Conservation (phyloP, 2,888 invertebrate species). For the Cephus pygmeus region DNA sequence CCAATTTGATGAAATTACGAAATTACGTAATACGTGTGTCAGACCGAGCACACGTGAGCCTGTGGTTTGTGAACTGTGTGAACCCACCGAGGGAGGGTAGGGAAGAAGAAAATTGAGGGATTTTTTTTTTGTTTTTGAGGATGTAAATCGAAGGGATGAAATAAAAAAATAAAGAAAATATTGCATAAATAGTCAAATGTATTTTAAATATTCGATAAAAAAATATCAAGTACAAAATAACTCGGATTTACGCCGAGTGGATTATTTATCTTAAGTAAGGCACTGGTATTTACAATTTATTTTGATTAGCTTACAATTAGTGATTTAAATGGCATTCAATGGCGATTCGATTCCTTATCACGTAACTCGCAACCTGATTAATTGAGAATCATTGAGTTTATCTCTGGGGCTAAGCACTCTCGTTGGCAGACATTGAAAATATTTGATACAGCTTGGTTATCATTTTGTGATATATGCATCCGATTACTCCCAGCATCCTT, state of each 20-base stretch:
- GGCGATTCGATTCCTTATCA: background rate
- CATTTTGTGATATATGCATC: background rate
- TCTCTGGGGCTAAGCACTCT: background rate
- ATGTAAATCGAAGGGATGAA: background rate
- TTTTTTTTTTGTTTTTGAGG: background rate
- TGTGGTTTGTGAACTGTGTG: background rate
- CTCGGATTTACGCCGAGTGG: slow-evolving; percentile 35
- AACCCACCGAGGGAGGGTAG: background rate
- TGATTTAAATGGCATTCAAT: background rate
- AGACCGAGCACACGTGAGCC: background rate
- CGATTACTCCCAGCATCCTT: background rate
- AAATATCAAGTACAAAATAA: slow-evolving; percentile 52
- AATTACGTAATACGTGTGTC: slow-evolving; percentile 29
- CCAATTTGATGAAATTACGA: slow-evolving; percentile 49
- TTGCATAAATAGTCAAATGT: slow-evolving; percentile 53
- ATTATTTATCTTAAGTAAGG: slow-evolving; percentile 39
- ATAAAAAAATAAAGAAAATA: background rate
- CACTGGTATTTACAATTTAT: slow-evolving; percentile 44
- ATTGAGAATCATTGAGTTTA: background rate
- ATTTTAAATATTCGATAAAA: slow-evolving; percentile 58
- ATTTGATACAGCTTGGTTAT: background rate
- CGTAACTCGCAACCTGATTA: background rate
- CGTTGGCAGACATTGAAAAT: background rate
- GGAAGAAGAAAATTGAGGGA: background rate
- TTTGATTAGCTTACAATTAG: slow-evolving; percentile 15